A percentile compares a stretch with the other conserved stretches of the same genome.
Evolutionary conservation across 2,888 invertebrate species (phyloP).

Genomic region (Auanema sp.): DNA sequence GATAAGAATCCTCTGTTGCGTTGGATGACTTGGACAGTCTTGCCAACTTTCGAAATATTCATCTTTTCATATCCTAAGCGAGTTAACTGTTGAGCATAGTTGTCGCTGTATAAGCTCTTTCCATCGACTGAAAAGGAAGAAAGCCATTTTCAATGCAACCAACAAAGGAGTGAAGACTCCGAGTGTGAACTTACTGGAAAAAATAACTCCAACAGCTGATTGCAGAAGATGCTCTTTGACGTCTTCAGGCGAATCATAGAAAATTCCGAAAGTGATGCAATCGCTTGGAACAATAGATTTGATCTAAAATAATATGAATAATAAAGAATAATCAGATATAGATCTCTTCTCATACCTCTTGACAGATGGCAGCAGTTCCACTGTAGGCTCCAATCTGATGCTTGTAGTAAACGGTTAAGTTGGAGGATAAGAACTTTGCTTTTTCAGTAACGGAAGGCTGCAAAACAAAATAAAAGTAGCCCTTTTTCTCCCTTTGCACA

Average conservation of each 20-base stretch:
- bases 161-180: background rate
- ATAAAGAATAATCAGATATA: background rate
- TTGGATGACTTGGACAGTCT: constrained; percentile 39
- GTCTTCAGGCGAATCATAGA: constrained; percentile 50
- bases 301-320: constrained; percentile 14
- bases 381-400: constrained; percentile 47
- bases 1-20: constrained; percentile 38
- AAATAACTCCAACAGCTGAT: constrained; percentile 54
- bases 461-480: background rate
- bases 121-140: constrained; percentile 22
- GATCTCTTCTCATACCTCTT: constrained; percentile 24
- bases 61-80: constrained; percentile 52
- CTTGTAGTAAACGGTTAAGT: constrained; percentile 52
- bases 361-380: constrained; percentile 22
- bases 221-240: constrained; percentile 39
- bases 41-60: constrained; percentile 31
- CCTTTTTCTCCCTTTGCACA: too few species aligned
- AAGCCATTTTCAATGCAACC: constrained; percentile 2
- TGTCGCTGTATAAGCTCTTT: constrained; percentile 31
- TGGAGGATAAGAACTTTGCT: constrained; percentile 22
- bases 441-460: constrained; percentile 14
- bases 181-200: constrained; percentile 18
- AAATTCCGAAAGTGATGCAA: constrained; percentile 45
- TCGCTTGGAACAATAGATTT: constrained; percentile 30
- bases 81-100: constrained; percentile 39